Conservation (phyloP, 2,797 vertebrate species). For the Chloroceryle inda region DNA sequence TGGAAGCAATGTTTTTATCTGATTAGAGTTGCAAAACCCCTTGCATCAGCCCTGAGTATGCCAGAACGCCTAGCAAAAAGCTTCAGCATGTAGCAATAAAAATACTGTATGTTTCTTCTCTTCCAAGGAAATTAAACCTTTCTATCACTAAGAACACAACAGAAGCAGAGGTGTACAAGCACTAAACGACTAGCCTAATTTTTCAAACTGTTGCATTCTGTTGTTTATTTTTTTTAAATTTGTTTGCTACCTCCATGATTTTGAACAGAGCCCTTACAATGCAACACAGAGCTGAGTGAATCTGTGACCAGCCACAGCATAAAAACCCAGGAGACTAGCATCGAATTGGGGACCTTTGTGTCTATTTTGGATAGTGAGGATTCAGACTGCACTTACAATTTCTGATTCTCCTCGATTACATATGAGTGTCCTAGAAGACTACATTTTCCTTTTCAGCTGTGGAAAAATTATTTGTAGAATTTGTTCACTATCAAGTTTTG, state of each 20-base stretch:
- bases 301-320: neutral
- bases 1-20: constrained; percentile 41
- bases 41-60: constrained; percentile 1
- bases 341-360: neutral
- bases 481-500: neutral
- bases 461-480: neutral
- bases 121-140: constrained; percentile 12
- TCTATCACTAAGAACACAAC: neutral
- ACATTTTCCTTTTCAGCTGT: neutral
- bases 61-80: neutral
- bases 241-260: neutral
- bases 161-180: neutral
- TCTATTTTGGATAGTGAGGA: neutral
- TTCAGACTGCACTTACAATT: neutral
- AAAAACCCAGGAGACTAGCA: neutral
- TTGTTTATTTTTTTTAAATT: neutral
- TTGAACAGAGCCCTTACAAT: neutral
- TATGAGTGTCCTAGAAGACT: neutral
- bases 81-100: constrained; percentile 31
- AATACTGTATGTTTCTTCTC: neutral
- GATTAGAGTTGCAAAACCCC: constrained; percentile 24
- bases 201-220: neutral
- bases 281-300: neutral
- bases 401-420: neutral
- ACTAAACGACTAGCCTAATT: neutral